Conservation (phyloP, 2,113 vertebrate species). For the Gymnogyps californianus region DNA sequence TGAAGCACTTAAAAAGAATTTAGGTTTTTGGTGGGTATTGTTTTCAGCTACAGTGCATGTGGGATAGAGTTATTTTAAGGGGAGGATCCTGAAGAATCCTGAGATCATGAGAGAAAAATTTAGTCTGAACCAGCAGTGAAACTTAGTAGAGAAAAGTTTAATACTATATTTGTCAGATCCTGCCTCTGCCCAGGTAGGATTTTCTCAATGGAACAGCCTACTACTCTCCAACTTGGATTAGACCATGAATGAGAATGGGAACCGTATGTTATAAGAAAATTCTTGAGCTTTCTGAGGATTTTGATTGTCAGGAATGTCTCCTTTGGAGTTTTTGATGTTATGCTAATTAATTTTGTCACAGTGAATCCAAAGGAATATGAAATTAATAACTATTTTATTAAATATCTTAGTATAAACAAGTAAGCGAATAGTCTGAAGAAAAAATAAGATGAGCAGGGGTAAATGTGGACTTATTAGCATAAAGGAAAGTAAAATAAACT, state of each 20-base stretch:
- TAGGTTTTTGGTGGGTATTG: neutral
- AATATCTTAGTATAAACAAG: neutral
- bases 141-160: neutral
- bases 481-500: neutral
- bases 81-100: neutral
- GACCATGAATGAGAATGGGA: neutral
- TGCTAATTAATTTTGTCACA: neutral
- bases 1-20: neutral
- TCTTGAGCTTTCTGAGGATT: neutral
- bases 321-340: neutral
- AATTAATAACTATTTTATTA: neutral
- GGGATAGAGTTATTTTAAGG: neutral
- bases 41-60: neutral
- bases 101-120: neutral
- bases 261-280: neutral
- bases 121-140: neutral
- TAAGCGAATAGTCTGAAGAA: neutral
- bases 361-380: neutral
- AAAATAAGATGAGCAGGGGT: neutral
- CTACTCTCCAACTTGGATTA: neutral
- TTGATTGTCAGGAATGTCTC: neutral
- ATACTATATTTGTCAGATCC: neutral
- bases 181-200: neutral
- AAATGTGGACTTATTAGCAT: neutral
- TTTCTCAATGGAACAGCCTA: neutral